Base-by-base conservation (phyloP, 23 tunicate species). In the Halocynthia aurantium region DNA sequence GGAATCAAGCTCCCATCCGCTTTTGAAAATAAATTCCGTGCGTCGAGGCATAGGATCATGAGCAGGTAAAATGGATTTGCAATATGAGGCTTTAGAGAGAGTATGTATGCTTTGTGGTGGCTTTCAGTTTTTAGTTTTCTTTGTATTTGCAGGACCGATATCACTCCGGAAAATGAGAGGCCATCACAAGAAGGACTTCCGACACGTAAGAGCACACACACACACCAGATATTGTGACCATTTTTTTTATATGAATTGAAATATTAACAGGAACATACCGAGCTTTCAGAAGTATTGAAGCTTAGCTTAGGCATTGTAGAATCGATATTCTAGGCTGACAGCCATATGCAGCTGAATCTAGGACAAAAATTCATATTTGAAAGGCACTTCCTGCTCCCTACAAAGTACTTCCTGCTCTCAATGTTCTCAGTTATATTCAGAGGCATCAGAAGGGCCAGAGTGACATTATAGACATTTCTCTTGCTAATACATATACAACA, bases 171-270 rank as follows among this genome's bases (percentile, higher is more conserved):
- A 6, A 66, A 77, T 65, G 95, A 78, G 11, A 81, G 50, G 55
- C 80, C 75, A 11, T 83, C 87, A 8, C 95, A 88, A 74, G 88
- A 88, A 78, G 95, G 95, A 10, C 61, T 88, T n/a, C 95, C 95
- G 13, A 80, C 86, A 62, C 64, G 93, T 87, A 78, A 70, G 93
- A 31, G 2, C 44, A 31, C 44, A 31, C 44, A 31, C 44, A 4
- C 44, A 4, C 44, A 31, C 44, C 4, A 31, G 44, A 77, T 40
- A 19, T 9, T 52, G 7, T 22, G 10, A 8, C 8, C 2, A 53
- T 64, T 71, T 78, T 12, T 61, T 58, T 61, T 4, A 10, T 76
- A 19, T 68, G 22, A 22, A 15, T 68, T 68, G 44, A 31, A 31
- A 1, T 31, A n/a, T n/a, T n/a, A n/a, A n/a, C 44, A 31, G 44